Evolutionary conservation across 2,888 invertebrate genomes (phyloP), one percentile per base, ranked within the genome.

Genomic region (Scrobipalpa costella): DNA sequence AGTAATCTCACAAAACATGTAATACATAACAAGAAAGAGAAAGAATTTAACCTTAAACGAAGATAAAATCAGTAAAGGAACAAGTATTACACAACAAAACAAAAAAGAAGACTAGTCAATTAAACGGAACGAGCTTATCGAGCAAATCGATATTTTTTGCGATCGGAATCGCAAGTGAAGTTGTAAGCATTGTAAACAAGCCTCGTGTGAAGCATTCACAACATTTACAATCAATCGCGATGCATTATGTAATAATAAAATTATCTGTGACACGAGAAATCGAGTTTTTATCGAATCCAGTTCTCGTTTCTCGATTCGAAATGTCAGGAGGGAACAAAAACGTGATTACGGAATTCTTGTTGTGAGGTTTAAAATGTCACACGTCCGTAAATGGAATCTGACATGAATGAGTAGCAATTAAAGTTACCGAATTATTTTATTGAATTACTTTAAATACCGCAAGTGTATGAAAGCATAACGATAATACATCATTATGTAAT

Each of bases 241-340:
- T 57, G 49, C 57, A 63, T 64, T 64, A 65, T 62, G 61, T 58
- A 62, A 55, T 60, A 64, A 67, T 57, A 17, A 34, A 59, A 44
- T 59, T 59, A 49, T 44, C n/a, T 27, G 50, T 57, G 36, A 44
- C 47, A 62, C 49, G 64, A 68, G 63, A 66, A 68, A 61, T 59
- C 65, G 63, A 63, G 63, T 68, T 64, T 66, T 66, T 62, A 61
- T 66, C 58, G 64, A 65, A 63, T 57, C 66, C 57, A 65, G 64
- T 67, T 72, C 68, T 76, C 69, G 74, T 70, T 67, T 72, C 68
- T 76, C 69, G 74, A 71, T 59, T 70, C 69, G 71, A 75, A 80
- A 80, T 80, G 81, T 75, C 76, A 80, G 73, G 73, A 73, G 67
- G 75, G 15, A 19, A 61, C 15, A 61, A 61, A 50, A 50, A 57